phyloP scores from a whole-genome alignment of 2,113 vertebrate genomes.

The Campylorhamphus procurvoides region DNA sequence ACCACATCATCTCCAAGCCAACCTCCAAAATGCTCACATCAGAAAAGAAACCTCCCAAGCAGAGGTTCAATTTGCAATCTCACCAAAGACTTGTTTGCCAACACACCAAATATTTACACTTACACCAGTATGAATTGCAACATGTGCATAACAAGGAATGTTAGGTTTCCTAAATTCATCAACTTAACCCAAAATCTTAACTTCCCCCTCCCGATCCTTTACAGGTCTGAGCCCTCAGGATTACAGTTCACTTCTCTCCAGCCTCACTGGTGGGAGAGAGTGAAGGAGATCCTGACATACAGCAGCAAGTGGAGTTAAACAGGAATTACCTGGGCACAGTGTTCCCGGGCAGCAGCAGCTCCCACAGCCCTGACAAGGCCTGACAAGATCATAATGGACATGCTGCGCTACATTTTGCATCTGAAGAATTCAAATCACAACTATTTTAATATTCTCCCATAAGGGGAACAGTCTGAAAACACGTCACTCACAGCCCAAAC shows the following conservation, averaged over 20 bases:
- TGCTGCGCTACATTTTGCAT: background rate
- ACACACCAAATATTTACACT: constrained; percentile 31
- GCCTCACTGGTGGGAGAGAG: background rate
- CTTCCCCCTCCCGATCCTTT: background rate
- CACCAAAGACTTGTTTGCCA: constrained; percentile 1
- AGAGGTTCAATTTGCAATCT: constrained; percentile 44
- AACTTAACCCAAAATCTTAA: background rate
- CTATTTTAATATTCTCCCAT: background rate
- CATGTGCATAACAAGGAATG: constrained; percentile 52
- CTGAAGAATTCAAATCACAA: background rate
- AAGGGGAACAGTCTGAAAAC: background rate
- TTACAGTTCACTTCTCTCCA: background rate
- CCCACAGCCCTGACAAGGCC: background rate
- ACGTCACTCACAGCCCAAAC: background rate
- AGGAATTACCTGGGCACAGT: background rate
- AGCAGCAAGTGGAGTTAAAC: constrained; percentile 53
- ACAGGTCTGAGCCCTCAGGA: constrained; percentile 6
- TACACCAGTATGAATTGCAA: constrained; percentile 33
- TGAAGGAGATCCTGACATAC: constrained; percentile 8
- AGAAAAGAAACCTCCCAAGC: constrained; percentile 40
- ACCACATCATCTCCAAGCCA: constrained; percentile 38
- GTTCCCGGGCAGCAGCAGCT: background rate
- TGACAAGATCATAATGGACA: background rate
- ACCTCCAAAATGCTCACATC: constrained; percentile 15
- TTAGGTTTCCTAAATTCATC: constrained; percentile 6